Conservation (phyloP, 2,888 invertebrate genomes). For the Drosophila lutescens region DNA sequence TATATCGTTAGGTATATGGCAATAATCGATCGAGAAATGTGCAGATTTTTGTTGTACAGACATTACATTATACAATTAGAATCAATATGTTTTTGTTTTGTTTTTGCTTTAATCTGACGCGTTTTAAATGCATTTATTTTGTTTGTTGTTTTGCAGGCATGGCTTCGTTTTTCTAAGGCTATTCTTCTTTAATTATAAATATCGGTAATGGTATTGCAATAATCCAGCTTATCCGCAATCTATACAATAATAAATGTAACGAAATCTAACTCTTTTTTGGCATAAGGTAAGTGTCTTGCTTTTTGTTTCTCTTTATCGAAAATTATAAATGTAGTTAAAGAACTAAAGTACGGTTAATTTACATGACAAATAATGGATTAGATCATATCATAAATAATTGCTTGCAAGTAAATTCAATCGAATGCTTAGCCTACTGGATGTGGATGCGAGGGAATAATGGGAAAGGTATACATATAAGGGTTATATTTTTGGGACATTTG, state of each 20-base stretch:
- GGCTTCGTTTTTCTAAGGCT: constrained; percentile 49
- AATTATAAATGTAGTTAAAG: constrained; percentile 77
- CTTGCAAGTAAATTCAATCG: constrained; percentile 62
- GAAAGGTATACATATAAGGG: background rate
- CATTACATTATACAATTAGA: constrained; percentile 60
- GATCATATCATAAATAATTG: constrained; percentile 53
- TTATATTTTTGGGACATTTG: constrained; percentile 3
- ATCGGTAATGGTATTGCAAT: constrained; percentile 47
- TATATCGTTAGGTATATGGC: constrained; percentile 33
- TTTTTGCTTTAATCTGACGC: constrained; percentile 23
- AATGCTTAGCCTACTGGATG: constrained; percentile 39
- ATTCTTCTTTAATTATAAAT: constrained; percentile 28
- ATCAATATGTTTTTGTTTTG: constrained; percentile 31
- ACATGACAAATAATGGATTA: constrained; percentile 41
- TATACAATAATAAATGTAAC: constrained; percentile 49
- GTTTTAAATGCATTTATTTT: constrained; percentile 71
- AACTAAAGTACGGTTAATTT: constrained; percentile 59
- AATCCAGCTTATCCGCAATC: constrained; percentile 29
- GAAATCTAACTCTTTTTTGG: constrained; percentile 67
- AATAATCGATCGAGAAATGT: constrained; percentile 48
- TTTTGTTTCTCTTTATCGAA: constrained; percentile 42
- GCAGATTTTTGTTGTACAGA: constrained; percentile 50
- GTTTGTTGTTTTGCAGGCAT: constrained; percentile 62
- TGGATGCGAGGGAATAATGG: constrained; percentile 9
- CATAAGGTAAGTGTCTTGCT: constrained; percentile 48